phyloP scores from a whole-genome alignment of 2,113 vertebrate species.

The Pogonocichla stellata region DNA sequence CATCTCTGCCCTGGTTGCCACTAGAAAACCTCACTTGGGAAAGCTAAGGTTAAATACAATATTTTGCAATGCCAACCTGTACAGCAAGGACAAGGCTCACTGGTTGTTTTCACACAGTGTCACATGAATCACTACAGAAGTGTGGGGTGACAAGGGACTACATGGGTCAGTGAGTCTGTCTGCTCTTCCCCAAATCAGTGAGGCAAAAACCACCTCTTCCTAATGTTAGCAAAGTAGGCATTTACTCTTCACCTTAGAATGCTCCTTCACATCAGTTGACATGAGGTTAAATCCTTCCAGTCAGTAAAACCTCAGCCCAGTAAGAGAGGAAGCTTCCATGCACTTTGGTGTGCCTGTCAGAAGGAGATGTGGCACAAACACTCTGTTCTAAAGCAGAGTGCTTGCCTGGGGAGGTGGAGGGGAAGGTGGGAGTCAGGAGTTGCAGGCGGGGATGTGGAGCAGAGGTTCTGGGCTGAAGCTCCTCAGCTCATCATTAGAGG shows the following conservation, averaged over 20 bases:
- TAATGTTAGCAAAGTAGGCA: neutral
- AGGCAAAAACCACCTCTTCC: neutral
- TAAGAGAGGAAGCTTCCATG: neutral
- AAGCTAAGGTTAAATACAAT: rapidly evolving
- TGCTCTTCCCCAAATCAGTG: neutral
- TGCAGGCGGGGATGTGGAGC: neutral
- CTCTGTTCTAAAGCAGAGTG: neutral
- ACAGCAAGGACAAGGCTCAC: neutral
- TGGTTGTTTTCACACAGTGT: neutral
- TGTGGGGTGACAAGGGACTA: neutral
- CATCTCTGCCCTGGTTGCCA: neutral
- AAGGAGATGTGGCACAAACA: neutral
- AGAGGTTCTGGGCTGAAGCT: neutral
- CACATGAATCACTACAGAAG: neutral
- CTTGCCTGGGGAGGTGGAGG: neutral
- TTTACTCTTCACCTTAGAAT: neutral
- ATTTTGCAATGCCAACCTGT: neutral
- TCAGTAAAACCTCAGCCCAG: neutral
- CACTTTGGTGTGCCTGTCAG: neutral
- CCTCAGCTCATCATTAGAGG: neutral
- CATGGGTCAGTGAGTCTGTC: neutral
- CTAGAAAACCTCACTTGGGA: neutral
- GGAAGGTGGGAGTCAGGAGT: neutral
- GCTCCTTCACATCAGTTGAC: neutral
- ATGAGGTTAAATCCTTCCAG: neutral